Evolutionary conservation across 2,888 invertebrate genomes (phyloP).

Genomic region (Linyphia triangularis): DNA sequence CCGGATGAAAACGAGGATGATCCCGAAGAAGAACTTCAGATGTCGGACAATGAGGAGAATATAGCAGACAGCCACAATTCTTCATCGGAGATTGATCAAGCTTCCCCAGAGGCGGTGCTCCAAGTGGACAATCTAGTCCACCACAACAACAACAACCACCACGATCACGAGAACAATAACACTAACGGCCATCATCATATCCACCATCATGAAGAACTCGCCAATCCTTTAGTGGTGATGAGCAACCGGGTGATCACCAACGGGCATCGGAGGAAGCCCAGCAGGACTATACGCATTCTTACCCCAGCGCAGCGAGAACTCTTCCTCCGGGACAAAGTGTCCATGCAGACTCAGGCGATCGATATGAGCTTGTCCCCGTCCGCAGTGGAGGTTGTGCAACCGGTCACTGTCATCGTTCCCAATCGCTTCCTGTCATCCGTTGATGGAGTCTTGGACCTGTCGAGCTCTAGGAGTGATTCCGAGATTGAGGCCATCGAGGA

Average conservation of each 20-base stretch:
- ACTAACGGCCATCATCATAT: neutral
- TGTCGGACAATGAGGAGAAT: constrained; percentile 61
- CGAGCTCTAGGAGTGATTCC: constrained; percentile 76
- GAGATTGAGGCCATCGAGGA: constrained; percentile 76
- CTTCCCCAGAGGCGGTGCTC: constrained; percentile 38
- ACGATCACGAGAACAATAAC: constrained; percentile 18
- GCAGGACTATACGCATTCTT: constrained; percentile 76
- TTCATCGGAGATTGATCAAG: constrained; percentile 51
- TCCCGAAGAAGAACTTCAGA: constrained; percentile 20
- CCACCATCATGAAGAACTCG: constrained; percentile 3
- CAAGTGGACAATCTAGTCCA: constrained; percentile 43
- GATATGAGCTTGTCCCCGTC: constrained; percentile 76
- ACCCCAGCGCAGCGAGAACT: constrained; percentile 76
- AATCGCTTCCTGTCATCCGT: constrained; percentile 62
- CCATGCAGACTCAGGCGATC: constrained; percentile 77
- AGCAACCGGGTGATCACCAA: constrained; percentile 47
- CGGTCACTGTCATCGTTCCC: constrained; percentile 60
- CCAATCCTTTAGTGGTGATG: constrained; percentile 28
- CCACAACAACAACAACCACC: constrained; percentile 23
- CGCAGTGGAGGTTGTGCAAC: constrained; percentile 40
- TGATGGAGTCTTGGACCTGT: constrained; percentile 77
- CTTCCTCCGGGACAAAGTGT: constrained; percentile 74
- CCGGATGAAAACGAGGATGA: constrained; percentile 24
- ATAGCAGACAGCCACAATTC: constrained; percentile 48
- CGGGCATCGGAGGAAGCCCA: constrained; percentile 76